phyloP scores from a whole-genome alignment of 2,113 vertebrate species.

The Pseudopipra pipra region DNA sequence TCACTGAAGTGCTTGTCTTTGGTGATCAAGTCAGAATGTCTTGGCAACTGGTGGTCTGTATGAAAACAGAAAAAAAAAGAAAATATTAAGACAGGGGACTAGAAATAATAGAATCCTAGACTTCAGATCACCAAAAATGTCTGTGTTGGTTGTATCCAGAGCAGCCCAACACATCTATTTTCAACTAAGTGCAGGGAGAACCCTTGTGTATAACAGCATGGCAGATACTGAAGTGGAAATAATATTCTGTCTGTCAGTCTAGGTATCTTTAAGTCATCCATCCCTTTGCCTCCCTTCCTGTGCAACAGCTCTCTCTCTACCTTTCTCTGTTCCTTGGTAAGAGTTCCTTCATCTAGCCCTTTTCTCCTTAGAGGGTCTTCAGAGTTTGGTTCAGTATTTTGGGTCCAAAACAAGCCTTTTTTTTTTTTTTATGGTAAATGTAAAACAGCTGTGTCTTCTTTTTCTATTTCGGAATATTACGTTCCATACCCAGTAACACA shows the following conservation, averaged over 20 bases:
- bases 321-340: background rate
- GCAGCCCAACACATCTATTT: background rate
- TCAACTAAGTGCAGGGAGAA: background rate
- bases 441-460: slow-evolving; percentile 51
- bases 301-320: background rate
- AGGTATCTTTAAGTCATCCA: background rate
- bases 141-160: background rate
- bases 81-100: background rate
- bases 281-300: background rate
- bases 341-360: background rate
- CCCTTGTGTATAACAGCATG: background rate
- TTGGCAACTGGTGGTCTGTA: background rate
- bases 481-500: background rate
- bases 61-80: background rate
- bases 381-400: slow-evolving; percentile 41
- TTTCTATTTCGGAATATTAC: background rate
- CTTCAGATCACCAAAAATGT: background rate
- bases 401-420: slow-evolving; percentile 20
- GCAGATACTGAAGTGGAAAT: background rate
- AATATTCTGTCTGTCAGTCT: background rate
- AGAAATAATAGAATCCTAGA: background rate
- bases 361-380: slow-evolving; percentile 22
- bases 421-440: background rate
- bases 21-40: background rate
- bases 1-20: background rate